Evolutionary conservation across 2,113 vertebrate genomes (phyloP).

Genomic region (Malurus elegans): DNA sequence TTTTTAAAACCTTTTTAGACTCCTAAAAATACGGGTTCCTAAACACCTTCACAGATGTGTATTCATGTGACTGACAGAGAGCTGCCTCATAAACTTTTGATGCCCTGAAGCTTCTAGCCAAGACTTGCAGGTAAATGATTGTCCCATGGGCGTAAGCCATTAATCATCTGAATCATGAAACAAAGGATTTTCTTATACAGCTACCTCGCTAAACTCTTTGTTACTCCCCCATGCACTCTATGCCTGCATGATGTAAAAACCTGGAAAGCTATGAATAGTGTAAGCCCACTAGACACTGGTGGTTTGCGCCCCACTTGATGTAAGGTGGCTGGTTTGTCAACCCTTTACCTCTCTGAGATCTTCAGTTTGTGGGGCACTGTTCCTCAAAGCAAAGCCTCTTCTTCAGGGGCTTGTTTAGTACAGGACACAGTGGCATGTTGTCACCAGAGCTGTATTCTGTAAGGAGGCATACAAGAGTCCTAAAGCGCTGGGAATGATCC

Average conservation of each 20-base stretch:
- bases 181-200: neutral
- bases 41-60: neutral
- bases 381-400: neutral
- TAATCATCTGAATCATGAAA: slow-evolving; percentile 18
- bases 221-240: neutral
- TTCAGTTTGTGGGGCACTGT: neutral
- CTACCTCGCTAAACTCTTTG: neutral
- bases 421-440: neutral
- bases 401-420: neutral
- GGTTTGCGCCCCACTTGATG: neutral
- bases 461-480: neutral
- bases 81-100: slow-evolving; percentile 42
- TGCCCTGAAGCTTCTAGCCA: slow-evolving; percentile 42
- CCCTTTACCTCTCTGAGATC: neutral
- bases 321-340: accelerated
- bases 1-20: neutral
- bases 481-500: neutral
- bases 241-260: neutral
- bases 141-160: slow-evolving; percentile 17
- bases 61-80: neutral
- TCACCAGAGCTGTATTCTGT: neutral
- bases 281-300: neutral
- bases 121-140: slow-evolving; percentile 40
- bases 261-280: neutral
- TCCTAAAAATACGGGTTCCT: neutral